These are phyloP conservation scores for Brachionus koreanus DNA, from an alignment of 1,140 invertebrate genomes.

Conservation along the genomic window DNA sequence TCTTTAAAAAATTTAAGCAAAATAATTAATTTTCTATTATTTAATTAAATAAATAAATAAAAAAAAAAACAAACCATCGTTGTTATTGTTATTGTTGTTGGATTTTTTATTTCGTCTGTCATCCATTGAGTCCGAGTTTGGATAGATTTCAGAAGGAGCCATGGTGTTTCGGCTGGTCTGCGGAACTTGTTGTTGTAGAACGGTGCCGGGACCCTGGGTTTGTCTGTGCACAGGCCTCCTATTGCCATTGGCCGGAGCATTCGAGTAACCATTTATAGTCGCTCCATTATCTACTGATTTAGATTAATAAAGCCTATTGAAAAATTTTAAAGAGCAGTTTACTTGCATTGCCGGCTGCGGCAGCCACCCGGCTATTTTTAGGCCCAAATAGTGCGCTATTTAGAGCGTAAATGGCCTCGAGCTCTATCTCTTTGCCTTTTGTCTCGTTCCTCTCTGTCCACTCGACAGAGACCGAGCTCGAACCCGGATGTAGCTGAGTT, in stretches of 20 bases:
- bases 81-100: no score
- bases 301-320: background rate
- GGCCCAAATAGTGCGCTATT: conserved; percentile 34
- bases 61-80: no score
- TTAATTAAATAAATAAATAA: no score
- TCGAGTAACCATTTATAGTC: conserved; percentile 18
- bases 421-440: conserved; percentile 90
- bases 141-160: background rate
- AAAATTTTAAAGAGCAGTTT: background rate
- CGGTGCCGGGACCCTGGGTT: conserved; percentile 4
- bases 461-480: conserved; percentile 79
- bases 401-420: conserved; percentile 37
- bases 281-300: conserved; percentile 13
- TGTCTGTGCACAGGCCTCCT: conserved; percentile 32
- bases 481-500: background rate
- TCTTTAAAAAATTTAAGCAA: no score
- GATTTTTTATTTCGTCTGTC: no score
- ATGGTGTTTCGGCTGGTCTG: conserved; percentile 25
- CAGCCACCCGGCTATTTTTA: conserved; percentile 6
- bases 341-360: background rate
- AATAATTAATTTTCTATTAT: no score
- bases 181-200: background rate
- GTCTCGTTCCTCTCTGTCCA: conserved; percentile 98
- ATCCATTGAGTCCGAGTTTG: background rate
- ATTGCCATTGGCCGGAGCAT: conserved; percentile 8